phyloP scores from a whole-genome alignment of 2,888 invertebrate species.

The Schrankia costaestrigalis region DNA sequence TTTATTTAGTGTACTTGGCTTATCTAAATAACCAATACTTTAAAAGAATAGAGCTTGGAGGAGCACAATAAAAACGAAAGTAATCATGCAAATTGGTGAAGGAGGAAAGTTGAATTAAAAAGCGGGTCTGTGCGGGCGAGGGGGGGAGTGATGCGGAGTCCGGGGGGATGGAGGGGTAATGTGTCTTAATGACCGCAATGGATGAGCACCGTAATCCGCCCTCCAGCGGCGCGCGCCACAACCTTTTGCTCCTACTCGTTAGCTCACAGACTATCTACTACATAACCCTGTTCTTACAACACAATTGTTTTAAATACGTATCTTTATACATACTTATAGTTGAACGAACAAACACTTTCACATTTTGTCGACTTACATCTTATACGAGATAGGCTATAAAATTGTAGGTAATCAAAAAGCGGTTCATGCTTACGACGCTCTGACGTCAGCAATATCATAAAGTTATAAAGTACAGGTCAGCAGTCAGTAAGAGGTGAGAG shows the following conservation, averaged over 20 bases:
- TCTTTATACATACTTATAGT: slow-evolving; percentile 18
- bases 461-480: slow-evolving; percentile 42
- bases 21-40: slow-evolving; percentile 49
- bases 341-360: slow-evolving; percentile 32
- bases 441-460: slow-evolving; percentile 26
- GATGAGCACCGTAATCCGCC: slow-evolving; percentile 72
- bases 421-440: slow-evolving; percentile 14
- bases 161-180: slow-evolving; percentile 51
- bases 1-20: slow-evolving; percentile 37
- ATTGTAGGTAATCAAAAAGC: slow-evolving; percentile 40
- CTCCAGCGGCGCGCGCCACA: slow-evolving; percentile 49
- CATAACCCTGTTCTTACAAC: slow-evolving; percentile 29
- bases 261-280: slow-evolving; percentile 41
- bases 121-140: slow-evolving; percentile 52
- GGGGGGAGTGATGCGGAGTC: slow-evolving; percentile 25
- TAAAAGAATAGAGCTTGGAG: slow-evolving; percentile 46
- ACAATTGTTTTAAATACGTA: slow-evolving; percentile 36
- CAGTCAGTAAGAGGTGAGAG: slow-evolving; percentile 23
- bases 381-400: slow-evolving; percentile 28
- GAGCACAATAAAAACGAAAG: slow-evolving; percentile 78
- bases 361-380: slow-evolving; percentile 35
- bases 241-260: slow-evolving; percentile 60
- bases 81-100: slow-evolving; percentile 80
- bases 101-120: slow-evolving; percentile 80
- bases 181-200: slow-evolving; percentile 80